Conservation (phyloP, 2,888 invertebrate species). For the Xanthorhoe designata region DNA sequence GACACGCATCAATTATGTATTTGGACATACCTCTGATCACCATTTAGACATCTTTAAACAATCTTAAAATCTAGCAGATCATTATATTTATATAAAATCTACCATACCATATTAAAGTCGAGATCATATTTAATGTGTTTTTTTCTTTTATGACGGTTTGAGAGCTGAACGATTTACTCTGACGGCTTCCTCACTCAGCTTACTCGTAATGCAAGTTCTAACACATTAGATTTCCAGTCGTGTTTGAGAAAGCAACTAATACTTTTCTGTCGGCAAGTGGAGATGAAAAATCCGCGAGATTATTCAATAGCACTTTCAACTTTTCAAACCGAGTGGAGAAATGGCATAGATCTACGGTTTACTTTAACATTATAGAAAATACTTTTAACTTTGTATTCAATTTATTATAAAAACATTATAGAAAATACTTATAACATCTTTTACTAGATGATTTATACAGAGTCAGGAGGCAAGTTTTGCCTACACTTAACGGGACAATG, state of each 20-base stretch:
- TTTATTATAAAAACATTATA: no score
- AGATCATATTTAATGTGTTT: no score
- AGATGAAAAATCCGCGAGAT: conserved; percentile 18
- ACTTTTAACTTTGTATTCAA: not conserved
- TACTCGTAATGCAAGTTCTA: conserved; percentile 12
- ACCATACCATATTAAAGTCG: no score
- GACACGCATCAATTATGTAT: no score
- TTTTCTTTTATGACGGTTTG: not conserved
- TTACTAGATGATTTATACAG: no score
- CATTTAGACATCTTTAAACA: no score
- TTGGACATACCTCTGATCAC: no score
- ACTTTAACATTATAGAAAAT: not conserved
- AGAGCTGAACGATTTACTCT: not conserved
- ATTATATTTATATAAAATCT: no score
- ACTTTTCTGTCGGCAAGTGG: conserved; percentile 31
- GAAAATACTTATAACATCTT: no score
- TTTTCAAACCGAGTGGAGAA: conserved; percentile 16
- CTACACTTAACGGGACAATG: no score
- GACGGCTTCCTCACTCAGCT: conserved; percentile 8
- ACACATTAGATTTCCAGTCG: conserved; percentile 20
- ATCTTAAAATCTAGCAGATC: no score
- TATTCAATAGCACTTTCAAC: conserved; percentile 22
- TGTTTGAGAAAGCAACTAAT: conserved; percentile 36
- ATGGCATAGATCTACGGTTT: conserved; percentile 4
- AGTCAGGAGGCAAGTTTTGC: no score